Evolutionary conservation across 2,113 vertebrate genomes (phyloP), one percentile per base, ranked within the genome.

Genomic region (Irena cyanogastra): DNA sequence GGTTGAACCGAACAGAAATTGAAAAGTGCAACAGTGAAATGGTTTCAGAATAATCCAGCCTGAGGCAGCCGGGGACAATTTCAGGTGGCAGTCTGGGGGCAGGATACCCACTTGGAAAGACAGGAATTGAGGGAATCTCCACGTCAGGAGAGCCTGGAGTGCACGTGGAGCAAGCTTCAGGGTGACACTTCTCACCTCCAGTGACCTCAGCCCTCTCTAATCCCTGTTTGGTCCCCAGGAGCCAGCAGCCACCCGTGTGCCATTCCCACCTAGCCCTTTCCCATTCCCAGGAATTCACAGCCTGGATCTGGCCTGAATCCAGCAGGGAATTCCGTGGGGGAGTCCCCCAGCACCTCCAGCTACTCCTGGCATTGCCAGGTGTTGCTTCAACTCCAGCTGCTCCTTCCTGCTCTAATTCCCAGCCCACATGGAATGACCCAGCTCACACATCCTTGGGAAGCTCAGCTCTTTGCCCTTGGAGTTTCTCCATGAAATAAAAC

Each of bases 1-100:
- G 56, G 13, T 2, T 61, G 9, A 35, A 71, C 60, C 37, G 28
- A 3, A 11, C 0, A 21, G 0, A 22, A 54, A 15, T 0, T 16
- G 19, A 3, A 7, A 82, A 74, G 54, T 0, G 16, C 23, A 9
- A 1, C 24, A 44, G 53, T 1, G 56, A 17, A 44, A 35, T 0
- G 5, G 20, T 5, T 7, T 18, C 8, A 23, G 85, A 13, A 2
- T 0, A 19, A 15, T 5, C 12, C 30, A 7, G 64, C 1, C 88
- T 26, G 54, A 1, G 16, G 5, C 23, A 64, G 7, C n/a, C 10
- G 72, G 72, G 64, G 59, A 77, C 4, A 26, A 21, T 2, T 22
- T 6, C 4, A 80, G 49, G 66, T 0, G 2, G 53, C 53, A 56
- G 23, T 49, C 0, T 8, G 7, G 49, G 50, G 41, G 10, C 3